Evolutionary conservation across 2,797 vertebrate genomes (phyloP).

Genomic region (Lepidocolaptes lacrymiger): DNA sequence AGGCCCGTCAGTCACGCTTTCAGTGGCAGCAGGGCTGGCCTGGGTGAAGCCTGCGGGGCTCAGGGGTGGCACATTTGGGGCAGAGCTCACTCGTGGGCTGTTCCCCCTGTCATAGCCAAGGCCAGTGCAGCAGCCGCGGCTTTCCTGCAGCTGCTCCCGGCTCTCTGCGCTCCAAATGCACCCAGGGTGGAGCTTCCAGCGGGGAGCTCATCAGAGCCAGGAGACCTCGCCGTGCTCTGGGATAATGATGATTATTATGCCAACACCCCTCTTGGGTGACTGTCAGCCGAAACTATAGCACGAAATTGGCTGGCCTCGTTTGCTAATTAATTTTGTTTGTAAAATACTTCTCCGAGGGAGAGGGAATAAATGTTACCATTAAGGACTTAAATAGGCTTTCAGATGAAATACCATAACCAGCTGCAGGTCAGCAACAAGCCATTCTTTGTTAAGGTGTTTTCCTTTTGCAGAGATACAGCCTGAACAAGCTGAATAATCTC

Average conservation of each 20-base stretch:
- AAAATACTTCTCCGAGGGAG: conserved; percentile 47
- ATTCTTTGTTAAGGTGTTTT: conserved; percentile 72
- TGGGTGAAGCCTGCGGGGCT: neutral
- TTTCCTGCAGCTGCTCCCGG: neutral
- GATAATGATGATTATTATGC: conserved; percentile 52
- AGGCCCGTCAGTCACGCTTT: neutral
- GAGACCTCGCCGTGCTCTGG: neutral
- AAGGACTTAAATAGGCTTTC: conserved; percentile 65
- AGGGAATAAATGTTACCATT: conserved; percentile 64
- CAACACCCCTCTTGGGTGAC: conserved; percentile 10
- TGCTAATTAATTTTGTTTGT: conserved; percentile 64
- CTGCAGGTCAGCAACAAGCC: conserved; percentile 72
- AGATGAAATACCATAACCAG: conserved; percentile 63
- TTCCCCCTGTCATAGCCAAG: neutral
- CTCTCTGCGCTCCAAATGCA: neutral
- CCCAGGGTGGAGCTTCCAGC: neutral
- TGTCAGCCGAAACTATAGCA: conserved; percentile 16
- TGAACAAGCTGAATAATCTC: conserved; percentile 59
- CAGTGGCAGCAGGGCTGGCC: neutral
- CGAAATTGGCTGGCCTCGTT: conserved; percentile 13
- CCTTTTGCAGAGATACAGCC: conserved; percentile 62
- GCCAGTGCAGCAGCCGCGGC: neutral
- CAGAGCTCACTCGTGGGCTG: neutral
- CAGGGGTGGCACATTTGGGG: neutral
- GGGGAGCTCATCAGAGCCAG: conserved; percentile 2